These are phyloP conservation scores for Xiphophorus hellerii DNA, from an alignment of 2,113 vertebrate genomes.

Conservation along the genomic window DNA sequence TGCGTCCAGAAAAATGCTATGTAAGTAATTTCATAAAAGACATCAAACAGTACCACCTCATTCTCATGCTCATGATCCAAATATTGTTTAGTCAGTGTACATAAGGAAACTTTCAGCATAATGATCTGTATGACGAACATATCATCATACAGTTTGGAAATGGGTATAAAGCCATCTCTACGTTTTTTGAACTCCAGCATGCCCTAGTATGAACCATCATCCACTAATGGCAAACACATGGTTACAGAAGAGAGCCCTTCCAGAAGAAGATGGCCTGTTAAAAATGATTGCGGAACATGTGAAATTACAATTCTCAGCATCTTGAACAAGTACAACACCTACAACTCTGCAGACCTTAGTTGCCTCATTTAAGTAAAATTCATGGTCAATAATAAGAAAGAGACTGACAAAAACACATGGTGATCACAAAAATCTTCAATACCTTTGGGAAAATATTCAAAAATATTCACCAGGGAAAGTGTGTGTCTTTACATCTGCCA, in stretches of 20 bases:
- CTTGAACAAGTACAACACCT: neutral
- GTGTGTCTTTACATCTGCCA: neutral
- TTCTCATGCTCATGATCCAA: neutral
- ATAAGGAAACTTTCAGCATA: too few species aligned
- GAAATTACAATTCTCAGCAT: neutral
- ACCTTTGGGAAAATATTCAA: neutral
- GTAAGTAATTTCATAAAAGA: neutral
- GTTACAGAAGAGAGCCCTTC: neutral
- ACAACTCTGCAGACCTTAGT: neutral
- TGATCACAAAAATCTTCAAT: neutral
- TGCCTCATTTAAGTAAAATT: neutral
- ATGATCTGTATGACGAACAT: too few species aligned
- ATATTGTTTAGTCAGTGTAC: too few species aligned
- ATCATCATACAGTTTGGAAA: too few species aligned
- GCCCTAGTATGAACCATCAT: neutral
- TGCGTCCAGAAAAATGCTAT: too few species aligned
- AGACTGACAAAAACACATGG: neutral
- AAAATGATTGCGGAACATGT: neutral
- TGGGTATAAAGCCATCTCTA: neutral
- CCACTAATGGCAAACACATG: neutral
- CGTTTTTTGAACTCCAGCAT: neutral
- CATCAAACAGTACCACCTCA: too few species aligned
- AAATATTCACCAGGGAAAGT: neutral
- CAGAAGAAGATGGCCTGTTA: neutral
- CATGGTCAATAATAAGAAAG: neutral